Base-by-base conservation (phyloP, 1,140 invertebrate species). In the Conus ventricosus region DNA sequence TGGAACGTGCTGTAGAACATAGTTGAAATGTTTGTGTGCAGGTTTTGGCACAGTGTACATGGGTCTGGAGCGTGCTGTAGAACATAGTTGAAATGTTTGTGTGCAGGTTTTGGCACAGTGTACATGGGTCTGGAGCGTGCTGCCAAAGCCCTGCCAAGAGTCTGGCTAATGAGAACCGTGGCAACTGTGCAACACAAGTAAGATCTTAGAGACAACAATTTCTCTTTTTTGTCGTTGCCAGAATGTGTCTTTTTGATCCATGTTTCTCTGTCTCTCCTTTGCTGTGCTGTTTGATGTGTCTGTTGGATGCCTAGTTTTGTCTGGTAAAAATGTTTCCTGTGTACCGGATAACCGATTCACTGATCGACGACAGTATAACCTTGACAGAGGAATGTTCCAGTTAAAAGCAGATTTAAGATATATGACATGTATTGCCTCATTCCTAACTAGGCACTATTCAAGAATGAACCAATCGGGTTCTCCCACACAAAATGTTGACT, bases 141-240 rank as follows among this genome's bases (percentile, higher is more conserved):
- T 17, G 97, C 97, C 11, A 95, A 95, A 84, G 96, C 96, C 71
- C 93, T 97, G 97, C 96, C 11, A 95, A 91, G 80, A 97, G 95
- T 93, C 91, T 97, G 15, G 96, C 96, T 39, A 94, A 97, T 88
- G 97, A 97, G 93, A 97, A 97, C 97, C 6, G 97, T 97, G 4
- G 96, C 96, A 90, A 96, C 97, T 80, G 96, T 97, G 78, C 94
- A 96, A 90, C 96, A 97, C 93, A 97, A 96, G 97, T 97, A 96
- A 95, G 94, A 51, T 17, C 1, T 55, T 53, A 8, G 39, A 15
- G 6, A 51, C 7, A 2, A 6, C 76, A 78, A 8, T 39, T 23
- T 39, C 4, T 39, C 76, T 39, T 78, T 78, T 60, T 8, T 60
- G 8, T 60, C 15, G 57, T 60, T 60, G 8, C 0, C 57, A 2